phyloP scores from a whole-genome alignment of 2,888 invertebrate species.

The Osedax frankpressi region DNA sequence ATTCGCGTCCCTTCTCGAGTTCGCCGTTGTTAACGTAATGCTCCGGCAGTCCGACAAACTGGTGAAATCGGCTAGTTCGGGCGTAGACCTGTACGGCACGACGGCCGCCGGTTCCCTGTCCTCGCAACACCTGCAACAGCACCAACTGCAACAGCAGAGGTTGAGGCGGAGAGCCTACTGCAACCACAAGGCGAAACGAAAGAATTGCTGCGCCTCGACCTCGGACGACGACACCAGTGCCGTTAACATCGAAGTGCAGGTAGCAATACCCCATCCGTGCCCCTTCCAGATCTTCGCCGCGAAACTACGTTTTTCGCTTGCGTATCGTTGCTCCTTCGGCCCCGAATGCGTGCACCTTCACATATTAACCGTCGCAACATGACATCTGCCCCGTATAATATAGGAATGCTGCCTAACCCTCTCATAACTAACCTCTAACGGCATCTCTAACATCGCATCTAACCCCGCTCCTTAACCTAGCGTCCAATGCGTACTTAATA shows the following conservation, averaged over 20 bases:
- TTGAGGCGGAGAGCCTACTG: constrained; percentile 3
- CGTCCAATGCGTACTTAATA: too few relatives aligned
- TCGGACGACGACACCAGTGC: neutral
- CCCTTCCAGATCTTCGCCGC: constrained; percentile 1
- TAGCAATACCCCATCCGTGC: neutral
- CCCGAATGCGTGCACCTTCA: too few relatives aligned
- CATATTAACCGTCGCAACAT: too few relatives aligned
- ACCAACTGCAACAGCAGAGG: too few relatives aligned
- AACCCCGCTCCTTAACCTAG: too few relatives aligned
- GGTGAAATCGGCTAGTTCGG: constrained; percentile 16
- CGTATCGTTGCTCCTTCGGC: too few relatives aligned
- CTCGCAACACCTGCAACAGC: constrained; percentile 3
- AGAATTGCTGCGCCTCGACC: neutral
- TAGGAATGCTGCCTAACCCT: too few relatives aligned
- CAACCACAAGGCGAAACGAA: too few relatives aligned
- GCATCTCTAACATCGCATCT: too few relatives aligned
- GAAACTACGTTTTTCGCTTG: neutral
- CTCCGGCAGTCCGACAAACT: constrained; percentile 20
- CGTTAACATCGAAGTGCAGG: neutral
- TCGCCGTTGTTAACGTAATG: constrained; percentile 23
- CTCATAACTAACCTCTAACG: too few relatives aligned
- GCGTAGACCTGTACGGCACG: too few relatives aligned
- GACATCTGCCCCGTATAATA: too few relatives aligned
- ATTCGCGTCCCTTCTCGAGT: constrained; percentile 23
- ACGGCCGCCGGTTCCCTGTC: neutral